Base-by-base conservation (phyloP, 1,140 invertebrate genomes). In the Centruroides sculpturatus region DNA sequence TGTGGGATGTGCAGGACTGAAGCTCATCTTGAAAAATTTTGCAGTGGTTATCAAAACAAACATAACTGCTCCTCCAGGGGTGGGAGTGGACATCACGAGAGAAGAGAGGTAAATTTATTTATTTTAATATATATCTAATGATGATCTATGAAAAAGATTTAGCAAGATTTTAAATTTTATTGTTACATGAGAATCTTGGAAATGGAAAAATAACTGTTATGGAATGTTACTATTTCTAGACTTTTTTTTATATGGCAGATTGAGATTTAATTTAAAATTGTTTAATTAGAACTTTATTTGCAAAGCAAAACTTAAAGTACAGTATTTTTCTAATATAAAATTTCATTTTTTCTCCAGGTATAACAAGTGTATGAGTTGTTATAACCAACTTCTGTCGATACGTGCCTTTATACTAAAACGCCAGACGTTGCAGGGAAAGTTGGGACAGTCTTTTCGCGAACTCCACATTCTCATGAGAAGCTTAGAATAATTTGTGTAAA, bases 31-130 rank as follows among this genome's bases (percentile, higher is more conserved):
- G 58, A 85, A 85, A 66, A 94, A 93, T 73, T 96, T 97, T 75
- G 86, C 87, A 55, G 82, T 86, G 4, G 85, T 94, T 58, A 97
- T 98, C 59, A 92, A 92, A 70, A 85, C 84, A 46, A 97, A 95
- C 71, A 83, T 92, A 36, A 81, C 87, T 61, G 83, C 86, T 13
- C 85, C 89, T 36, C 85, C 89, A 60, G 85, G 84, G 12, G 82
- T 92, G 54, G 92, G 91, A 8, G 92, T 96, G 0, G 93, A 98
- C 75, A 89, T 97, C 62, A 84, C 89, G 3, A 80, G 91, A 59
- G 93, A 97, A 76, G 93, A 97, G 78, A 83, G 94, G 76, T 93
- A 82, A 72, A n/a, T 56, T 48, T n/a, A n/a, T 47, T 46, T 5
- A 51, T 2, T 34, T 0, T 51, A 51, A 12, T n/a, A 51, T 2